These are phyloP conservation scores for Arctia plantaginis DNA, from an alignment of 2,888 invertebrate genomes.

Conservation along the genomic window DNA sequence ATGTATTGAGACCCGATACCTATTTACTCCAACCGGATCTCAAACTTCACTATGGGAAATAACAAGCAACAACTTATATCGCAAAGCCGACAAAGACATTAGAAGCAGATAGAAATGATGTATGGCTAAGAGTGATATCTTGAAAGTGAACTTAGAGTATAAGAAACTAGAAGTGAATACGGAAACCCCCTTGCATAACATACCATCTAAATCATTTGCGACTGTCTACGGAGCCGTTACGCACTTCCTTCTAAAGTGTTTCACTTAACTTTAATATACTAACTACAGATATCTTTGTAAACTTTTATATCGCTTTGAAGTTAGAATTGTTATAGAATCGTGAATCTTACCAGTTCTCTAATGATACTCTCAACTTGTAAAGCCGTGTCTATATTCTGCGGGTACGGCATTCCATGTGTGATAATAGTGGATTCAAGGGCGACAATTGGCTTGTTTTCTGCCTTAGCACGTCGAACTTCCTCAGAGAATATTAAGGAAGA, in stretches of 20 bases:
- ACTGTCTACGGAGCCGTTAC: not conserved
- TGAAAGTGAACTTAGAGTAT: not conserved
- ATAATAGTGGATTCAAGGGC: constrained; percentile 99
- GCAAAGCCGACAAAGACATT: not conserved
- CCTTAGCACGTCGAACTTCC: constrained; percentile 89
- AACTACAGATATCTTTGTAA: constrained; percentile 1
- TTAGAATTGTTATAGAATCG: constrained; percentile 10
- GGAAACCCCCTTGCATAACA: not conserved
- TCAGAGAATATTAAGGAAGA: constrained; percentile 80
- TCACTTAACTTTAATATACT: constrained; percentile 16
- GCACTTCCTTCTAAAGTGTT: constrained; percentile 37
- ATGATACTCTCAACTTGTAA: constrained; percentile 92
- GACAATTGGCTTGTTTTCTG: constrained; percentile 90
- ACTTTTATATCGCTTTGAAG: constrained; percentile 2
- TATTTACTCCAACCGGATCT: not conserved
- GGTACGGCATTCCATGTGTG: constrained; percentile 99
- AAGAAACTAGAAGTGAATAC: not conserved
- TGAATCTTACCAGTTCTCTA: constrained; percentile 86
- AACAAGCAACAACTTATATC: not conserved
- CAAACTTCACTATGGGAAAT: not conserved
- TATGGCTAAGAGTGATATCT: not conserved
- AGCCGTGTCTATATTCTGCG: constrained; percentile 95
- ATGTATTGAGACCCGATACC: not conserved
- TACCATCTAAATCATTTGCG: not conserved
- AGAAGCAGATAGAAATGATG: not conserved